Evolutionary conservation across 2,113 vertebrate species (phyloP).

Genomic region (Gadus chalcogrammus): DNA sequence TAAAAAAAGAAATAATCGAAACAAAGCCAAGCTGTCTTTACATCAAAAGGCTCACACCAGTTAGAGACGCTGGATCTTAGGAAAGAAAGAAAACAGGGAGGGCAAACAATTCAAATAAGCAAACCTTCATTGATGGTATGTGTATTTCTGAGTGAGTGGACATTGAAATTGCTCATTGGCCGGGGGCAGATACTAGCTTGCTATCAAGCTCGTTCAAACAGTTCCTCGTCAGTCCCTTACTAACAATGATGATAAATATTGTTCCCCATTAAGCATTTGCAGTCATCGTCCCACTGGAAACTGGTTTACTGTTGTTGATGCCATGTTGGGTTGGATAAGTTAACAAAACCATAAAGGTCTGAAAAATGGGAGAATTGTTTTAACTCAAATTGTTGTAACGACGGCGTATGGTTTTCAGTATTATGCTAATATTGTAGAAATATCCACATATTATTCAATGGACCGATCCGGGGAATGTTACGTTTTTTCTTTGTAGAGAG

Average conservation of each 20-base stretch:
- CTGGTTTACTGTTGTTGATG: neutral
- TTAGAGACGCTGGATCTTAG: conserved; percentile 22
- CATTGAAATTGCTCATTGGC: conserved; percentile 44
- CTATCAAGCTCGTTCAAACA: conserved; percentile 30
- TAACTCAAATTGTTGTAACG: too few species aligned
- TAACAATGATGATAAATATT: conserved; percentile 28
- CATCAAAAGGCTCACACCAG: conserved; percentile 36
- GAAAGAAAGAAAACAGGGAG: neutral
- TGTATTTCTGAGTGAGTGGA: conserved; percentile 42
- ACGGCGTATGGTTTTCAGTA: too few species aligned
- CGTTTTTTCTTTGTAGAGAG: too few species aligned
- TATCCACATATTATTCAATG: too few species aligned
- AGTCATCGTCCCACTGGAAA: conserved; percentile 5
- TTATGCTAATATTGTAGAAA: too few species aligned
- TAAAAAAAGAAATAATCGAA: conserved; percentile 6
- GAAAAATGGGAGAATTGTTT: too few species aligned
- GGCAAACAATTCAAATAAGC: conserved; percentile 42
- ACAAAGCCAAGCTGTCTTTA: conserved; percentile 33
- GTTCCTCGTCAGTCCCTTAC: conserved; percentile 29
- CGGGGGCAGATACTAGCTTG: conserved; percentile 26
- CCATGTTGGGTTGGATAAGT: neutral
- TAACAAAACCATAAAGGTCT: too few species aligned
- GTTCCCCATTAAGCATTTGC: conserved; percentile 11
- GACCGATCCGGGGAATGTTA: too few species aligned
- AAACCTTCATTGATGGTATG: conserved; percentile 50